These are phyloP conservation scores for Xerus inauris DNA, from an alignment of 2,113 vertebrate genomes.

Conservation along the genomic window DNA sequence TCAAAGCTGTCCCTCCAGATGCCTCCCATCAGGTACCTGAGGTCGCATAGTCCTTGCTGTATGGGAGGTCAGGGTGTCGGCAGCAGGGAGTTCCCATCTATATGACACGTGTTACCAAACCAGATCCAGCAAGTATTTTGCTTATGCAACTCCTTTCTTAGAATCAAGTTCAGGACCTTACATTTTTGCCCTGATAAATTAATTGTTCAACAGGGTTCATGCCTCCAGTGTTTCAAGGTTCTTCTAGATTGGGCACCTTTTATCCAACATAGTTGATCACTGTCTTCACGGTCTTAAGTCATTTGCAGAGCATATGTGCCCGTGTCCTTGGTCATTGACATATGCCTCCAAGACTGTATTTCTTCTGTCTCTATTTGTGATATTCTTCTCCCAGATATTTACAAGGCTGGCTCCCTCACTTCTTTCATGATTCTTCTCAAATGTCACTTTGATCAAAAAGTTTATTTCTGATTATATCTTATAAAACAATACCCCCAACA, in stretches of 20 bases:
- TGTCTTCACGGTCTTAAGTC: not conserved
- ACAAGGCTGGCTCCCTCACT: not conserved
- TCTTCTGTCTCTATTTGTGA: not conserved
- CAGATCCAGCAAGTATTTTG: not conserved
- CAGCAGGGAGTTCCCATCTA: not conserved
- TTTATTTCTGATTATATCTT: not conserved
- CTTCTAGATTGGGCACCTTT: slow-evolving; percentile 7
- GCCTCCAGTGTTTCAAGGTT: not conserved
- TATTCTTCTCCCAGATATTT: not conserved
- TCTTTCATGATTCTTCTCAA: not conserved
- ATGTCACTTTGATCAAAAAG: not conserved
- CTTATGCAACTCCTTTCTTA: not conserved
- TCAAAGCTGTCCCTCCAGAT: not conserved
- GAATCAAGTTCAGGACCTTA: not conserved
- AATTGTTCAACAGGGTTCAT: not conserved
- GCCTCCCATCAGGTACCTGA: not conserved
- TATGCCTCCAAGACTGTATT: no score
- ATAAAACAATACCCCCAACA: not conserved
- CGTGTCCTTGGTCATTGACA: not conserved
- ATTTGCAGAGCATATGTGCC: not conserved
- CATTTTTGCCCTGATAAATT: not conserved
- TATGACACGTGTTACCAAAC: not conserved
- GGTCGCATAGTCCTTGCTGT: not conserved
- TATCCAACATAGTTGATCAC: not conserved
- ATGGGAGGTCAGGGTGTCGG: not conserved